Percentiles rank a stretch among this genome's conserved stretches.
Conservation (phyloP, 2,113 vertebrate species). For the Anser cygnoides region DNA sequence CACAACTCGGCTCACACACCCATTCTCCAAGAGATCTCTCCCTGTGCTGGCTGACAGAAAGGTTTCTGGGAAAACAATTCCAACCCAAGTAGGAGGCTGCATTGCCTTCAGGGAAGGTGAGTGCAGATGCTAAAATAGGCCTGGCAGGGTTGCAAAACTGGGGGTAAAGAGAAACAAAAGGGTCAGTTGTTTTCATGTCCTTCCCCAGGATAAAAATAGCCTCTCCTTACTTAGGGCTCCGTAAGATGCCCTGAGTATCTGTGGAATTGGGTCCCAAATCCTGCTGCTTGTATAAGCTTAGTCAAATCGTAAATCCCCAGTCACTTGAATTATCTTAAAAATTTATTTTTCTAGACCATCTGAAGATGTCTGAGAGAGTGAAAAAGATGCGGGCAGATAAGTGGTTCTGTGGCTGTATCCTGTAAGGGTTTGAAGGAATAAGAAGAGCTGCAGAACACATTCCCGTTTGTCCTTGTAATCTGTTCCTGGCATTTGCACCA, state of each 20-base stretch:
- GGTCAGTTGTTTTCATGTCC: conserved; percentile 54
- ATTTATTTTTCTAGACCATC: not conserved
- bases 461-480: not conserved
- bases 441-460: not conserved
- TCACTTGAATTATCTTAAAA: not conserved
- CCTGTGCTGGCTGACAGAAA: not conserved
- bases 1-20: not conserved
- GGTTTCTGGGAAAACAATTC: conserved; percentile 42
- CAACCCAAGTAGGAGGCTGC: conserved; percentile 21
- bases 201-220: conserved; percentile 45
- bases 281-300: not conserved
- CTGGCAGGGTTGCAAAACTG: conserved; percentile 52
- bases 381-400: not conserved
- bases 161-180: conserved; percentile 64
- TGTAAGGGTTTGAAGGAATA: not conserved
- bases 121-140: conserved; percentile 48
- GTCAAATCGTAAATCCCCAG: not conserved
- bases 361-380: not conserved
- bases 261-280: not conserved
- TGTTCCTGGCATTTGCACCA: not conserved
- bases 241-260: not conserved
- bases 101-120: conserved; percentile 45
- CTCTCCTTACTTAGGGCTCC: not conserved
- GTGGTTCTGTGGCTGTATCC: not conserved
- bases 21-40: conserved; percentile 29